Evolutionary conservation across 2,113 vertebrate genomes (phyloP).

Genomic region (Anhinga anhinga): DNA sequence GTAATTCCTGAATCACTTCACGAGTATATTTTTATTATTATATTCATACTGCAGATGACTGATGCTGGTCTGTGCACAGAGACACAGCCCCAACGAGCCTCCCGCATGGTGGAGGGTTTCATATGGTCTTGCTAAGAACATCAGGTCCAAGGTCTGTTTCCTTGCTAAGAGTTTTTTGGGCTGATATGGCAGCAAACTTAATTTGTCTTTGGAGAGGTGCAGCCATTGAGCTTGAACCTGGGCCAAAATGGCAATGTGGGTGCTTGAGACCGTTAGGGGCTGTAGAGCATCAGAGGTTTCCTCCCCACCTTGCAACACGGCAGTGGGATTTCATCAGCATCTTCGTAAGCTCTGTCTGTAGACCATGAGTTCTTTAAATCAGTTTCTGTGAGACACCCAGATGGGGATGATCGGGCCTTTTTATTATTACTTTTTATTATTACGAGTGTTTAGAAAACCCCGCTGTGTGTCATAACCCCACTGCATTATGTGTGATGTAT

Average conservation of each 20-base stretch:
- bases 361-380: background rate
- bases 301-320: background rate
- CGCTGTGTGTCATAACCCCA: background rate
- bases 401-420: background rate
- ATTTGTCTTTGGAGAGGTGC: background rate
- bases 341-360: background rate
- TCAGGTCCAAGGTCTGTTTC: background rate
- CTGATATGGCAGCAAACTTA: background rate
- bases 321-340: background rate
- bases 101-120: background rate
- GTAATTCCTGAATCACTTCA: background rate
- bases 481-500: fast-evolving
- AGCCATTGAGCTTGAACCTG: background rate
- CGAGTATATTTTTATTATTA: background rate
- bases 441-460: background rate
- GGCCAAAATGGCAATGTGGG: fast-evolving
- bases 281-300: background rate
- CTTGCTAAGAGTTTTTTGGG: background rate
- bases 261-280: background rate
- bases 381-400: background rate
- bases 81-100: background rate
- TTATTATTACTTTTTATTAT: background rate
- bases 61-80: background rate
- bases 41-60: background rate
- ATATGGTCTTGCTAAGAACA: background rate